Evolutionary conservation across 2,888 invertebrate species (phyloP).

Genomic region (Lordiphosa fenestrarum): DNA sequence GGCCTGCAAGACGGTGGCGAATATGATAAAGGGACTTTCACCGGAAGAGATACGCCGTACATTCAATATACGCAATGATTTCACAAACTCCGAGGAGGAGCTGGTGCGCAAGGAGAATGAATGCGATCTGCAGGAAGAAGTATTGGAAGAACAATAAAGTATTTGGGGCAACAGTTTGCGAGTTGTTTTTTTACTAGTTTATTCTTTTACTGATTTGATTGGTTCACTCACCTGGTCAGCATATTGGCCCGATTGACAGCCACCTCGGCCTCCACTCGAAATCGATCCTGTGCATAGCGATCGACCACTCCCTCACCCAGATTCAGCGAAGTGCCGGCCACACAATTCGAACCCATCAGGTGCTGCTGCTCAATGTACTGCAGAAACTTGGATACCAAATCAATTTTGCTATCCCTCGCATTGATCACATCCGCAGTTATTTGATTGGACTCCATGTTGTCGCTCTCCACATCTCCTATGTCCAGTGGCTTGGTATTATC

Average conservation of each 20-base stretch:
- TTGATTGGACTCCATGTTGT: slow-evolving; percentile 60
- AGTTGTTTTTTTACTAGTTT: too few relatives aligned
- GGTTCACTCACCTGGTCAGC: slow-evolving; percentile 84
- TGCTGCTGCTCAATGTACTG: slow-evolving; percentile 95
- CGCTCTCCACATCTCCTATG: slow-evolving; percentile 66
- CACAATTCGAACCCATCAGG: slow-evolving; percentile 94
- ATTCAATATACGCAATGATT: slow-evolving; percentile 17
- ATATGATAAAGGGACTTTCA: slow-evolving; percentile 18
- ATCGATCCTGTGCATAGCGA: slow-evolving; percentile 95
- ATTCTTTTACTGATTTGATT: background rate
- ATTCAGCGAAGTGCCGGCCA: slow-evolving; percentile 94
- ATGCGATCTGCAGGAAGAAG: background rate
- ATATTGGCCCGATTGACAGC: slow-evolving; percentile 97
- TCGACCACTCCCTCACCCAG: slow-evolving; percentile 97
- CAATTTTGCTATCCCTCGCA: slow-evolving; percentile 79
- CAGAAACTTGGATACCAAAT: slow-evolving; percentile 94
- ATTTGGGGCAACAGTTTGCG: background rate
- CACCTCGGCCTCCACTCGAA: slow-evolving; percentile 94
- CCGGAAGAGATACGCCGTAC: slow-evolving; percentile 17
- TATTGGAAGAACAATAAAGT: background rate
- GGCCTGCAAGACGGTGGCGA: slow-evolving; percentile 20
- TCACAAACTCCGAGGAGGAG: slow-evolving; percentile 6
- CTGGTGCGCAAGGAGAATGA: background rate
- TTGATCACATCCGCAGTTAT: slow-evolving; percentile 68
- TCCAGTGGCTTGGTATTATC: slow-evolving; percentile 74